phyloP scores from a whole-genome alignment of 2,797 vertebrate species.

The Tapirus indicus region DNA sequence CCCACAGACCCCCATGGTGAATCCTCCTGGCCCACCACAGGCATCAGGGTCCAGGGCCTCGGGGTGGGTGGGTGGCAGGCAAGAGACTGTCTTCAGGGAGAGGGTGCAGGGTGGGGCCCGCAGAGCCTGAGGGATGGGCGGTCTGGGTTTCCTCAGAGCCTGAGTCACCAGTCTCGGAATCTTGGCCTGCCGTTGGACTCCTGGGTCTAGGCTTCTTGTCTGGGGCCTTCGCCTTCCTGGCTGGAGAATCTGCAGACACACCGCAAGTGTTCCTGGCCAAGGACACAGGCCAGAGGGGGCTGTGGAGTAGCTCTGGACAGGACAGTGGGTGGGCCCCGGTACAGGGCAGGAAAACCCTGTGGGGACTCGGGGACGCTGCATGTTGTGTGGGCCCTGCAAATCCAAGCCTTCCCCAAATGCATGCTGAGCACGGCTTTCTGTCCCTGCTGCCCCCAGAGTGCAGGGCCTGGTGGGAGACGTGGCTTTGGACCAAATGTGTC shows the following conservation, averaged over 20 bases:
- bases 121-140: not conserved
- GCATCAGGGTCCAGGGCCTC: accelerated
- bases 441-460: not conserved
- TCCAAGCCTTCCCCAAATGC: no score
- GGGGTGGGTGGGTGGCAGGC: accelerated
- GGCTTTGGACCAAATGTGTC: no score
- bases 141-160: not conserved
- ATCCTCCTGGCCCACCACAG: accelerated
- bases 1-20: accelerated
- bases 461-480: no score
- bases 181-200: not conserved
- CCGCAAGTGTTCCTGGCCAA: no score
- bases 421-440: accelerated
- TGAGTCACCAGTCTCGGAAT: not conserved
- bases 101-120: accelerated
- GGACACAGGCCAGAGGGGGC: accelerated
- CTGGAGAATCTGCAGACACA: not conserved
- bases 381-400: accelerated
- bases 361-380: accelerated
- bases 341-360: not conserved
- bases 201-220: accelerated
- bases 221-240: not conserved
- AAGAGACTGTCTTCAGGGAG: accelerated
- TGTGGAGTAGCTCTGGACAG: accelerated
- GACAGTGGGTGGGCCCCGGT: accelerated